Evolutionary conservation across 1,140 invertebrate genomes (phyloP), one percentile per base, ranked within the genome.

Genomic region (Bombus waltoni): DNA sequence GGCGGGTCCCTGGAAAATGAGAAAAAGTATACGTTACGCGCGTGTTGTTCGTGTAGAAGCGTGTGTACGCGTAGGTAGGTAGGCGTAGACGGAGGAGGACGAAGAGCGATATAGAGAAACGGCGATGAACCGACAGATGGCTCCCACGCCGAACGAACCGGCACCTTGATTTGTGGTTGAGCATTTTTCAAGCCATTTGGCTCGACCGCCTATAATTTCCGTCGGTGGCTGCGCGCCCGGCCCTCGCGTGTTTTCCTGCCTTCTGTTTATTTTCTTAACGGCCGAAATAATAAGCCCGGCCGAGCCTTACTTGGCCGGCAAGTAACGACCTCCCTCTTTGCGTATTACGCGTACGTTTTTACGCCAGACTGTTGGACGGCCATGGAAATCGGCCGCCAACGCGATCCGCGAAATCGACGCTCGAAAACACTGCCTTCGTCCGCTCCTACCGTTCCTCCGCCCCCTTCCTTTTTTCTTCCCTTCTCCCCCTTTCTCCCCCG

Each of bases 261-360:
- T 94, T 93, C 91, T 95, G 94, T 95, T 95, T 95, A 95, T 95
- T 95, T 95, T 94, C 94, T 93, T 94, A 95, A 95, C 94, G 92
- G 92, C 89, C 92, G 86, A 91, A 94, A 94, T 94, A 94, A 94
- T 94, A 93, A 94, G 93, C 87, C 88, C 59, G 71, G 57, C 68
- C 57, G 53, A 78, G 57, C 35, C 79, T 82, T 72, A 65, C 85
- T 75, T 57, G 77, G 47, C 75, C 65, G 68, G 47, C 68, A 68
- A 82, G 70, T 77, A 53, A 78, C 70, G 47, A 68, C 85, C 76
- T 82, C 62, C 59, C 77, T 71, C 22, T 53, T 81, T 47, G 57
- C 53, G 77, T 68, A 68, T 79, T 44, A 47, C 44, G 47, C 71
- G 40, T 25, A 42, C 66, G 10, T n/a, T 57, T 40, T 35, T 57